Conservation (phyloP, 2,888 invertebrate species). For the Alloplasta piceator region DNA sequence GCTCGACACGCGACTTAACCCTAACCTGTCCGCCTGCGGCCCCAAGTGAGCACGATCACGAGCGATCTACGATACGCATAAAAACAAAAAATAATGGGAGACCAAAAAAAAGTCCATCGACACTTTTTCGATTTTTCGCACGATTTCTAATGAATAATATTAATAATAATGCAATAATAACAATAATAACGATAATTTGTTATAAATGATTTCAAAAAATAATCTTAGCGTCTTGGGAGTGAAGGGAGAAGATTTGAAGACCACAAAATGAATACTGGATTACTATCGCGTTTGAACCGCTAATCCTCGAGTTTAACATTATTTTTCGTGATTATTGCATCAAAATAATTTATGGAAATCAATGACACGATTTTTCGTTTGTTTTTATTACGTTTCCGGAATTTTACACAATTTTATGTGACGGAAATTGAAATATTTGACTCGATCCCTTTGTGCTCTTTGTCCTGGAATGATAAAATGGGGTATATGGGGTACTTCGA, state of each 20-base stretch:
- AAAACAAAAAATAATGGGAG: neutral
- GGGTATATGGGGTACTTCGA: too few species aligned
- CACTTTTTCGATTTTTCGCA: conserved; percentile 3
- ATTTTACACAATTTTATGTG: too few species aligned
- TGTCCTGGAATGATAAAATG: too few species aligned
- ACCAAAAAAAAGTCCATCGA: neutral
- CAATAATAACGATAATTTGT: conserved; percentile 2
- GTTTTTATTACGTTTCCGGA: too few species aligned
- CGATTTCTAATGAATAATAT: neutral
- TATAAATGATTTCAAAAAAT: neutral
- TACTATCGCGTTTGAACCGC: neutral
- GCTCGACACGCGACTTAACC: conserved; percentile 70
- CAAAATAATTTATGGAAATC: too few species aligned
- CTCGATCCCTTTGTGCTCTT: too few species aligned
- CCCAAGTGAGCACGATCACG: conserved; percentile 65
- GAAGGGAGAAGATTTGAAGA: conserved; percentile 7
- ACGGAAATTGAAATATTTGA: too few species aligned
- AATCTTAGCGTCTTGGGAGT: neutral
- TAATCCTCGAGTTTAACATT: too few species aligned
- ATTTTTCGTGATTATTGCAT: too few species aligned
- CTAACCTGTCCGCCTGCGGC: conserved; percentile 63
- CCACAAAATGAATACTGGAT: conserved; percentile 5
- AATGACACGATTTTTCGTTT: too few species aligned
- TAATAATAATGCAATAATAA: conserved; percentile 1
- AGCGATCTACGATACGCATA: conserved; percentile 52